Base-by-base conservation (phyloP, 2,888 invertebrate species). In the Stenodema calcarata region DNA sequence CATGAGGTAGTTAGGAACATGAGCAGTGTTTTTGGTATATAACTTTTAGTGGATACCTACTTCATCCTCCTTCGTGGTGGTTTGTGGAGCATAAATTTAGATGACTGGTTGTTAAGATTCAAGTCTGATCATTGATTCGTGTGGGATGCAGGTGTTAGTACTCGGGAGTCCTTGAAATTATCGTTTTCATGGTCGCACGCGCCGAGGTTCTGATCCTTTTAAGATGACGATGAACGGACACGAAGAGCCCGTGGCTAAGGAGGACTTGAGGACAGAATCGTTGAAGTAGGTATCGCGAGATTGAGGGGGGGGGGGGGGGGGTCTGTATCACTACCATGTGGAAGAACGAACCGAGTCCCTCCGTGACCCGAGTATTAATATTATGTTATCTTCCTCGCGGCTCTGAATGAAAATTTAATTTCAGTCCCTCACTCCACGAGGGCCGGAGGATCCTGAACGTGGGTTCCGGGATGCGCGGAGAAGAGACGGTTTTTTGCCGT, bases 351-450 rank as follows among this genome's bases (percentile, higher is more conserved):
- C 78, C 78, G 42, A 78, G 78, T 62, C 27, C 9, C 84, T 84
- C 73, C 84, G 84, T 84, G 84, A 84, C 84, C 75, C 84, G 84
- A 23, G 84, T 84, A 84, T 84, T 84, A 84, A 84, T 84, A 84
- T 84, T n/a, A n/a, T n/a, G n/a, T 73, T 84, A 84, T 84, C 84
- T 47, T 47, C 47, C 84, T 84, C 75, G 28, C 11, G 73, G 84
- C 75, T 47, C 84, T 84, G 84, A 84, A 84, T 84, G 84, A 84
- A 84, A 84, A 84, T 84, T 84, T 84, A 84, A 84, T 84, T 84
- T 84, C 73, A 84, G 84, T 42, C 42, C 28, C 73, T 18, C n/a
- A n/a, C 44, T 18, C 23, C n/a, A 41, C 18, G 30, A 7, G 27
- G 73, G 35, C 30, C 73, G 16, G 28, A 75, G 41, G 73, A 75